Conservation (phyloP, 2,797 vertebrate genomes). For the Falco naumanni region DNA sequence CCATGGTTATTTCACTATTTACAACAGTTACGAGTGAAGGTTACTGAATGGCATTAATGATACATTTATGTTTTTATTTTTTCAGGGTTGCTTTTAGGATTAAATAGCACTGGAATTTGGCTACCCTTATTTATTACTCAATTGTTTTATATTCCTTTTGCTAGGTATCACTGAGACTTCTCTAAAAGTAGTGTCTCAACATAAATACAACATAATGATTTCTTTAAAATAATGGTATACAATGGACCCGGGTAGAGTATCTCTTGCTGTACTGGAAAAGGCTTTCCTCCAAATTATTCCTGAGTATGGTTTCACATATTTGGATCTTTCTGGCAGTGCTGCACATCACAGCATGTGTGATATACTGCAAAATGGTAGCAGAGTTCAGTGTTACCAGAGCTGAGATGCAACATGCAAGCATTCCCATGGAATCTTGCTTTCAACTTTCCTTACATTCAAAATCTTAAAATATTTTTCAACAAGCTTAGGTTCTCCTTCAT, state of each 20-base stretch:
- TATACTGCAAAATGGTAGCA: background rate
- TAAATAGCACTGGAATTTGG: background rate
- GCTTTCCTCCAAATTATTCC: background rate
- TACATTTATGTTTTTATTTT: background rate
- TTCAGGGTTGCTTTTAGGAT: background rate
- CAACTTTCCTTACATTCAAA: background rate
- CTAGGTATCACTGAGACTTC: background rate
- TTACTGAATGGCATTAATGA: background rate
- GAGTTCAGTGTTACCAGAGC: background rate
- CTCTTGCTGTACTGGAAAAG: background rate
- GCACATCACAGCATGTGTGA: background rate
- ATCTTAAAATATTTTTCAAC: background rate
- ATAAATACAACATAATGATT: background rate
- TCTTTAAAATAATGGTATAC: background rate
- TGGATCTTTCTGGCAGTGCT: background rate
- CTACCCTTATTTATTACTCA: background rate
- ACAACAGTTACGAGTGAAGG: rapidly evolving
- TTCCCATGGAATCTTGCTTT: background rate
- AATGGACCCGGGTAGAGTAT: background rate
- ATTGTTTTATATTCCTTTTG: background rate
- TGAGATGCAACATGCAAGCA: background rate
- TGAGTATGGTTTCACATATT: background rate
- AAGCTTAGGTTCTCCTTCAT: background rate
- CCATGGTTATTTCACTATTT: background rate
- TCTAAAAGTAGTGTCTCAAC: background rate